These are phyloP conservation scores for Brotogeris chrysoptera DNA, from an alignment of 2,797 vertebrate species.

Conservation along the genomic window DNA sequence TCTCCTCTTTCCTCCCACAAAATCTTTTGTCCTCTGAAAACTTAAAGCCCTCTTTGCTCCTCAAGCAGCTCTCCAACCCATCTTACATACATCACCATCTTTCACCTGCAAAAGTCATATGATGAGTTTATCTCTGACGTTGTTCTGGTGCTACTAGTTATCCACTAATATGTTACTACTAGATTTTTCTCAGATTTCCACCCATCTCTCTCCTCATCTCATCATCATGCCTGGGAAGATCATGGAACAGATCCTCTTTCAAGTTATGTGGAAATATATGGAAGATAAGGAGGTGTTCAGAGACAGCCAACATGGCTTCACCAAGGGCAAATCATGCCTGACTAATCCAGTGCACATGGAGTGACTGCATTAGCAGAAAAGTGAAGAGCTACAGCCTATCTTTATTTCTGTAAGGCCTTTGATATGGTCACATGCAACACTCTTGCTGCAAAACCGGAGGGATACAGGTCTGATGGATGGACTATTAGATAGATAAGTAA, in stretches of 20 bases:
- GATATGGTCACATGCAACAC: not conserved
- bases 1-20: not conserved
- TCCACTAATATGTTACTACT: not conserved
- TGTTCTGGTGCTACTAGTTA: not conserved
- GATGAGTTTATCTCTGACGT: fast-evolving
- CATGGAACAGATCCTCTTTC: not conserved
- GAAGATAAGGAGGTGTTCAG: not conserved
- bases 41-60: not conserved
- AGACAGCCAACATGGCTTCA: not conserved
- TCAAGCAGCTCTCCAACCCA: not conserved
- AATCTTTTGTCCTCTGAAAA: not conserved
- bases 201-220: fast-evolving
- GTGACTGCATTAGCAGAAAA: not conserved
- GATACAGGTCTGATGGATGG: not conserved
- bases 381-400: not conserved
- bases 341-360: not conserved
- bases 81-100: not conserved
- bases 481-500: not conserved
- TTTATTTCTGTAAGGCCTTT: not conserved
- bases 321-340: not conserved
- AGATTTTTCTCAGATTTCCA: not conserved
- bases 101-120: not conserved
- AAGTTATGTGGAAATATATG: not conserved
- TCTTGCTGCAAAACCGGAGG: not conserved
- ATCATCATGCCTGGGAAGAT: not conserved